phyloP scores from a whole-genome alignment of 2,888 invertebrate species.

The Cryptops parisi region DNA sequence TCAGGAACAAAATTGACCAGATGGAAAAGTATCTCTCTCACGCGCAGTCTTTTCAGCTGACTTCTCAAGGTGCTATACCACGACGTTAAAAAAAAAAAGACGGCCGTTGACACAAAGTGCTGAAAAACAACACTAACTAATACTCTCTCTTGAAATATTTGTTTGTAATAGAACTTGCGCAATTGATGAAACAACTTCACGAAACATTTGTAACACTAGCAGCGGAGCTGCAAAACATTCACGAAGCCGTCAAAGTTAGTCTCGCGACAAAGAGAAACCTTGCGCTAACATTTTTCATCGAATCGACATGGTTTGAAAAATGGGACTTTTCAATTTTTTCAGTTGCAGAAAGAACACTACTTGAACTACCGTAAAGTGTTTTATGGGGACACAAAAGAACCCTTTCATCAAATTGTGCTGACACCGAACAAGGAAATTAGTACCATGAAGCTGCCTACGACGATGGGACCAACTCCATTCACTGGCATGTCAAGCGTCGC shows the following conservation, averaged over 20 bases:
- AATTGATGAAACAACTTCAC: constrained; percentile 65
- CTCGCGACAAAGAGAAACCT: not conserved
- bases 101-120: not conserved
- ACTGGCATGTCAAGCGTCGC: constrained; percentile 7
- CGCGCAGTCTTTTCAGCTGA: constrained; percentile 46
- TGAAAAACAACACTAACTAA: too few species aligned
- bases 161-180: constrained; percentile 47
- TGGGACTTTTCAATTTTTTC: constrained; percentile 1
- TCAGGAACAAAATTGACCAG: constrained; percentile 54
- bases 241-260: constrained; percentile 47
- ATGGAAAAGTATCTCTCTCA: constrained; percentile 54
- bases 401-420: constrained; percentile 43
- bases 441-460: not conserved
- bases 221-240: constrained; percentile 68
- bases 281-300: not conserved
- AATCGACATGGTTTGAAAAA: too few species aligned
- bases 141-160: too few species aligned
- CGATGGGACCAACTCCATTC: constrained; percentile 16
- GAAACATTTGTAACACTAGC: constrained; percentile 75
- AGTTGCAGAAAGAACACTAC: constrained; percentile 60
- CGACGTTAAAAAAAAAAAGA: too few species aligned
- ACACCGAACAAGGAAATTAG: not conserved
- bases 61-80: constrained; percentile 53
- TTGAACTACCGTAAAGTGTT: constrained; percentile 63
- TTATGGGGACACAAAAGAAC: constrained; percentile 57